Conservation (phyloP, 1,140 invertebrate genomes). For the Drosophila insularis region DNA sequence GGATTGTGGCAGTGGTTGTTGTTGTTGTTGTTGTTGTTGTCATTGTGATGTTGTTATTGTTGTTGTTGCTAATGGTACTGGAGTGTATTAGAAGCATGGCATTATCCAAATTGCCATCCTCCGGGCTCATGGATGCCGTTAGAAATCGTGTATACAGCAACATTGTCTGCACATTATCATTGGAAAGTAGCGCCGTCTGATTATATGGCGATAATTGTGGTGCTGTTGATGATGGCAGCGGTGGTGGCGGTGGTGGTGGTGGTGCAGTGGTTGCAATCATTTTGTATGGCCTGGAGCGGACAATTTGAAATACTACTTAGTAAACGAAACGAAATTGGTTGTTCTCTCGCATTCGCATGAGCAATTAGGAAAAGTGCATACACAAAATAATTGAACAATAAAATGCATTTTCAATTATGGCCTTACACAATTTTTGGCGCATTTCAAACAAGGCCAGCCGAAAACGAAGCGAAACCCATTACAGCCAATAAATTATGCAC, state of each 20-base stretch:
- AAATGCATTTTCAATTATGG: slow-evolving; percentile 14
- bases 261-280: not conserved
- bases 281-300: not conserved
- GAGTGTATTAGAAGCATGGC: slow-evolving; percentile 25
- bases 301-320: slow-evolving; percentile 7
- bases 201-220: not conserved
- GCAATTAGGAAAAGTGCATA: slow-evolving; percentile 10
- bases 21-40: not conserved
- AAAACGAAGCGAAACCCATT: not conserved
- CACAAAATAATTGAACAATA: slow-evolving; percentile 7
- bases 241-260: not conserved
- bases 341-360: not conserved
- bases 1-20: slow-evolving; percentile 9
- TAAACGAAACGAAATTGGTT: not conserved
- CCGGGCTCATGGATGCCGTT: slow-evolving; percentile 19
- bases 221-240: no score
- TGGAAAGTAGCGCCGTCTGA: not conserved
- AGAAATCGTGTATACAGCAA: slow-evolving; percentile 25
- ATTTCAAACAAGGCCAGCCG: not conserved
- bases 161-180: slow-evolving; percentile 14
- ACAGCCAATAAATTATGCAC: slow-evolving; percentile 18
- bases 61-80: not conserved
- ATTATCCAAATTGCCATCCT: slow-evolving; percentile 9
- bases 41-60: not conserved
- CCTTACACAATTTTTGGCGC: slow-evolving; percentile 15